Evolutionary conservation across 2,888 invertebrate species (phyloP), one percentile per base, ranked within the genome.

Genomic region (Hirtodrosophila duncani): DNA sequence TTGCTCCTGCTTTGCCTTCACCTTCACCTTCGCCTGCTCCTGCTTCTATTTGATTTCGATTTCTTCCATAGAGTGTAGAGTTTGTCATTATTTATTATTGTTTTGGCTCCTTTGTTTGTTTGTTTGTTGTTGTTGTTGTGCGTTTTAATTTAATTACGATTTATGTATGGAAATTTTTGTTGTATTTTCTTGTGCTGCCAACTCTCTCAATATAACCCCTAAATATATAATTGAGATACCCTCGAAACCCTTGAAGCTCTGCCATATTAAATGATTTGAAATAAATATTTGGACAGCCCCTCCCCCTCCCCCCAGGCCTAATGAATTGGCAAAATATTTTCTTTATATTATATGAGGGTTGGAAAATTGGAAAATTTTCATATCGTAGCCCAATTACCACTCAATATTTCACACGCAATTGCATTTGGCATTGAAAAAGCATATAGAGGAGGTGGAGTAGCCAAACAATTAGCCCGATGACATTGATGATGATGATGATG

Each of bases 231-330:
- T 17, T 17, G 16, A 17, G 18, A 45, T 45, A 59, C 67, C 60
- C 67, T 23, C 21, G 20, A 33, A 9, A 43, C 39, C 48, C 31
- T 37, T n/a, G n/a, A n/a, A n/a, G 7, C 23, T 27, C 37, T 36
- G 18, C 26, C 44, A 18, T 29, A 38, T 57, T 67, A 60, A 64
- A 72, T 78, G n/a, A n/a, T n/a, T n/a, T n/a, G n/a, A n/a, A n/a
- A n/a, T n/a, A n/a, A 81, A 70, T 75, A 79, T 75, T 75, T 75
- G 49, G 79, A 81, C 81, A 74, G 67, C 57, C 36, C 52, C n/a
- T n/a, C n/a, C n/a, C n/a, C n/a, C n/a, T n/a, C n/a, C n/a, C n/a
- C n/a, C n/a, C n/a, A n/a, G n/a, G 24, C 52, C 48, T 53, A 61
- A 80, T 80, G 60, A 71, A 59, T 80, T 69, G 72, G 60, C 67